Evolutionary conservation across 2,797 vertebrate species (phyloP).

Genomic region (Heterohyrax brucei): DNA sequence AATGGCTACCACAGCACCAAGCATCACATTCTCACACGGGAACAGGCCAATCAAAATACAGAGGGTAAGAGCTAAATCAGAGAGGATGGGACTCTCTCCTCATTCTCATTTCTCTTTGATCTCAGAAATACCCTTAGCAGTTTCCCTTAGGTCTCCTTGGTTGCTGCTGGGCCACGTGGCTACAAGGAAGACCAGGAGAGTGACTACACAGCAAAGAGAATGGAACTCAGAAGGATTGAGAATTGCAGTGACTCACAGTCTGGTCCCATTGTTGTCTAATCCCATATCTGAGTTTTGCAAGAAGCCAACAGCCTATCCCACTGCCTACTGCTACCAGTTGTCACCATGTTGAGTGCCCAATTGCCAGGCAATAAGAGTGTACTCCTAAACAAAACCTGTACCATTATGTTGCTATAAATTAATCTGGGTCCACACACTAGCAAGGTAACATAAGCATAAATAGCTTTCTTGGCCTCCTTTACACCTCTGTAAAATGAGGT

Average conservation of each 20-base stretch:
- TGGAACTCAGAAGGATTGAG: neutral
- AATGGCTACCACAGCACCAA: neutral
- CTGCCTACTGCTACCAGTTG: neutral
- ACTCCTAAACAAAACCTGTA: neutral
- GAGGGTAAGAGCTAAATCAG: neutral
- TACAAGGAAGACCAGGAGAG: neutral
- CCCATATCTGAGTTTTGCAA: neutral
- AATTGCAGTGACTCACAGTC: neutral
- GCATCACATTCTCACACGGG: neutral
- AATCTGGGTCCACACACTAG: neutral
- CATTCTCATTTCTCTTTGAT: conserved; percentile 21
- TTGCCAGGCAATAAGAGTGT: neutral
- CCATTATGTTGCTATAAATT: neutral
- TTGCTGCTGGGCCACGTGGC: neutral
- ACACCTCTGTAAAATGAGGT: conserved; percentile 8
- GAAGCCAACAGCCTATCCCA: neutral
- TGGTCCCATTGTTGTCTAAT: neutral
- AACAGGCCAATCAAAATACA: neutral
- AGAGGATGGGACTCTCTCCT: neutral
- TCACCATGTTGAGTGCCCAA: neutral
- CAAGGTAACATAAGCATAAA: conserved; percentile 27
- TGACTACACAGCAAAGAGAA: neutral
- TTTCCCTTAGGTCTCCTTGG: neutral
- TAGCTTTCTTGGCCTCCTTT: neutral
- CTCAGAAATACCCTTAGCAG: neutral